Base-by-base conservation (phyloP, 2,113 vertebrate species). In the Tinamus guttatus region DNA sequence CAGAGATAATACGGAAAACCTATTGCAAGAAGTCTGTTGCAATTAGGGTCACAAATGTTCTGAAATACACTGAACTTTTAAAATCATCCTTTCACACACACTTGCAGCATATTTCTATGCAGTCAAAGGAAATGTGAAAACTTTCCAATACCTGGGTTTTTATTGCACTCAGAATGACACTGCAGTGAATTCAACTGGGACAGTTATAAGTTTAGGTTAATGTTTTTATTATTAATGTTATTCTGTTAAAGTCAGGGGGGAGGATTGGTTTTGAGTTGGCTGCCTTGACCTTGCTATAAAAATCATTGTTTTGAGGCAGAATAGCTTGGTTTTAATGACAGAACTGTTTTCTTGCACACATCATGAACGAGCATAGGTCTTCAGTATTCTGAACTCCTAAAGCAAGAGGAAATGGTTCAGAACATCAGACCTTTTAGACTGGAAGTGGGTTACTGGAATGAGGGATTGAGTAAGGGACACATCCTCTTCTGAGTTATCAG, bases 21-120 rank as follows among this genome's bases (percentile, higher is more conserved):
- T 77, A 3, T 58, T 89, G 63, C 91, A 43, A 30, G 30, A 81
- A 80, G 4, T 47, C 45, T 91, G 32, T 63, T 89, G 85, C 36
- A 74, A 80, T 87, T 69, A 87, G 24, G 88, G 88, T 94, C 92
- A 90, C 27, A 51, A 74, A 41, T 51, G 45, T 88, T 93, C 82
- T 77, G 21, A 28, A 92, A 89, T 52, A 73, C 5, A 36, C 25
- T 49, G 70, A 92, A 89, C 52, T 89, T 82, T 80, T 85, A 67
- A 79, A 89, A 79, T 87, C 59, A 82, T 45, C 25, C 7, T 93
- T 93, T 92, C 85, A 73, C 24, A 89, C 63, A 85, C 7, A 73
- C 80, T 54, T 74, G 40, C 16, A 5, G 21, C 30, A 40, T 52
- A 62, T 65, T 95, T 77, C 52, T 85, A 5, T 34, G 20, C 8